These are phyloP conservation scores for Margaritifera margaritifera DNA, from an alignment of 2,888 invertebrate genomes.

Conservation along the genomic window DNA sequence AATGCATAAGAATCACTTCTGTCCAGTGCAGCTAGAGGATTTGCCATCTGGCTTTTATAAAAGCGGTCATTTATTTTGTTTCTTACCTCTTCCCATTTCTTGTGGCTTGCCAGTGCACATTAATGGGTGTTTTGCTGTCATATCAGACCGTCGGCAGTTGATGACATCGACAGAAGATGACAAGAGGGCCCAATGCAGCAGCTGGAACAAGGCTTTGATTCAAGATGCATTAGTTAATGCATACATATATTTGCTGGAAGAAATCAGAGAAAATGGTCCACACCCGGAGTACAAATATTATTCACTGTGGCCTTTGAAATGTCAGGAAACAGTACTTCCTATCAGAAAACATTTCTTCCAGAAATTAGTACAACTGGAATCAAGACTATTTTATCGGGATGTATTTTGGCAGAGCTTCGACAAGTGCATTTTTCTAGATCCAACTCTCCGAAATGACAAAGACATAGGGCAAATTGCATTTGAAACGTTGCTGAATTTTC, in stretches of 20 bases:
- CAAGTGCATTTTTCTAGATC: too few relatives aligned
- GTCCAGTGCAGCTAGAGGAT: constrained; percentile 5
- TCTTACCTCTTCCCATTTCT: constrained; percentile 64
- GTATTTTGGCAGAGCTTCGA: too few relatives aligned
- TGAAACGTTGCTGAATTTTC: constrained; percentile 7
- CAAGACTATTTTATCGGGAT: too few relatives aligned
- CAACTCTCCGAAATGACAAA: constrained; percentile 4
- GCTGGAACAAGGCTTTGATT: constrained; percentile 38
- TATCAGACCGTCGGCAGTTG: constrained; percentile 60
- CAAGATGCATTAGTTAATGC: constrained; percentile 27
- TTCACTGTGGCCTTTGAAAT: constrained; percentile 19
- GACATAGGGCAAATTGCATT: constrained; percentile 9
- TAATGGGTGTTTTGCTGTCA: constrained; percentile 67
- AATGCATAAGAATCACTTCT: background rate
- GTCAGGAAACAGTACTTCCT: background rate
- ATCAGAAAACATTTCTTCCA: too few relatives aligned
- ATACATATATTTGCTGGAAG: too few relatives aligned
- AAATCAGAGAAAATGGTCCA: too few relatives aligned
- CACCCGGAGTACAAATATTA: constrained; percentile 8
- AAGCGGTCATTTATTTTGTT: constrained; percentile 56
- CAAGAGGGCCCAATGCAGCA: constrained; percentile 26
- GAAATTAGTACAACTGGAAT: background rate
- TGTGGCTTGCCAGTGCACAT: constrained; percentile 59
- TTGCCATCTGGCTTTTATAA: constrained; percentile 38
- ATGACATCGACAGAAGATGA: constrained; percentile 56